These are phyloP conservation scores for Magallana gigas DNA, from an alignment of 1,140 invertebrate species.

Conservation along the genomic window DNA sequence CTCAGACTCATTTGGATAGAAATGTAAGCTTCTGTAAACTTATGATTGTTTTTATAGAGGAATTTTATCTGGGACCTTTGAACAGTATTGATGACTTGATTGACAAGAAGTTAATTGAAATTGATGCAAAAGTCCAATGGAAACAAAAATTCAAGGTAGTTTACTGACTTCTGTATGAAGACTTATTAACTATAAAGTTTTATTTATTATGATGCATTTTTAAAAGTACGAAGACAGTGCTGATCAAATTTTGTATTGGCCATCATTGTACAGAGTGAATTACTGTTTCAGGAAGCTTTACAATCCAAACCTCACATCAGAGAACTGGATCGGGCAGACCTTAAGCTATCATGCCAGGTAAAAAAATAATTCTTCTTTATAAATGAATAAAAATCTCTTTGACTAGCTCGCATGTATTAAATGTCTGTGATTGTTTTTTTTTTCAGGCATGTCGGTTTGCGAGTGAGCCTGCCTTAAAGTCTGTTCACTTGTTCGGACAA, in stretches of 20 bases:
- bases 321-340: slow-evolving; percentile 71
- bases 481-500: slow-evolving; percentile 73
- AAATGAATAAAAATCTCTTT: too few species aligned
- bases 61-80: slow-evolving; percentile 73
- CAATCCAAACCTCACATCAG: slow-evolving; percentile 71
- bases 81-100: slow-evolving; percentile 73
- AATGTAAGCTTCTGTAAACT: too few species aligned
- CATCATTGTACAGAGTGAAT: too few species aligned
- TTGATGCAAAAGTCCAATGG: slow-evolving; percentile 71
- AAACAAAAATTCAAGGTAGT: slow-evolving; percentile 71
- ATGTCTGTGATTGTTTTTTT: neutral
- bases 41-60: slow-evolving; percentile 62
- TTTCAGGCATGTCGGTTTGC: slow-evolving; percentile 73
- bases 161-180: too few species aligned
- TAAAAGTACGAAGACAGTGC: too few species aligned
- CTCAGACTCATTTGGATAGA: too few species aligned
- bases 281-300: slow-evolving; percentile 68
- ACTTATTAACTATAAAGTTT: too few species aligned
- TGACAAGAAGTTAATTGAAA: slow-evolving; percentile 66
- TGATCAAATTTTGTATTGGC: too few species aligned
- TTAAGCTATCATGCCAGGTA: slow-evolving; percentile 76
- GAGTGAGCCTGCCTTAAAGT: slow-evolving; percentile 74
- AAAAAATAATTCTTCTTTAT: neutral
- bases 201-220: too few species aligned
- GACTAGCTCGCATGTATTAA: neutral